A percentile compares a stretch with the other conserved stretches of the same genome.
These are phyloP conservation scores for Puntigrus tetrazona DNA, from an alignment of 2,113 vertebrate species.

Conservation along the genomic window DNA sequence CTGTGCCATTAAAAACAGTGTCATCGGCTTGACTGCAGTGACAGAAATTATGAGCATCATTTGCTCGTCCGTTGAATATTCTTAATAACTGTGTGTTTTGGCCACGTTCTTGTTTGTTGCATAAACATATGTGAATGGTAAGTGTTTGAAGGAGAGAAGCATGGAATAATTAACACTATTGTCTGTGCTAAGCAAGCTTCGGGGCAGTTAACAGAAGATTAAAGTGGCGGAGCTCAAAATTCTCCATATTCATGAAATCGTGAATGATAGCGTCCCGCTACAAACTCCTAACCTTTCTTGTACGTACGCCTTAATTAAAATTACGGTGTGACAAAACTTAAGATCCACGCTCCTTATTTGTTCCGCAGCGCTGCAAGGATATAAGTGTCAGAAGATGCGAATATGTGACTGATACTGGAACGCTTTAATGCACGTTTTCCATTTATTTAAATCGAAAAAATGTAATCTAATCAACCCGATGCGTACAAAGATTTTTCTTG, in stretches of 20 bases:
- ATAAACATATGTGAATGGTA: slow-evolving; percentile 33
- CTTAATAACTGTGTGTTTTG: slow-evolving; percentile 47
- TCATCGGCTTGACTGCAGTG: slow-evolving; percentile 20
- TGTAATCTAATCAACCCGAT: slow-evolving; percentile 28
- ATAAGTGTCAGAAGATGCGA: slow-evolving; percentile 25
- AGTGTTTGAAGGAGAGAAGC: slow-evolving; percentile 21
- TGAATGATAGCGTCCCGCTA: slow-evolving; percentile 26
- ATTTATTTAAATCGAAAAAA: slow-evolving; percentile 28
- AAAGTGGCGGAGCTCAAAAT: slow-evolving; percentile 18
- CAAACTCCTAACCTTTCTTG: slow-evolving; percentile 6
- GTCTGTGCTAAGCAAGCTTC: slow-evolving; percentile 32
- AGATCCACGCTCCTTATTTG: slow-evolving; percentile 23
- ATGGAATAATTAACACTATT: slow-evolving; percentile 50
- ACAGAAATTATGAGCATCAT: slow-evolving; percentile 24
- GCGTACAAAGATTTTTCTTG: neutral
- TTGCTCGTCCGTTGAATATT: slow-evolving; percentile 41
- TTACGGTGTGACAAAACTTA: slow-evolving; percentile 15
- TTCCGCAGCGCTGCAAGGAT: neutral
- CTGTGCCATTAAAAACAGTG: slow-evolving; percentile 24
- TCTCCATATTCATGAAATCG: slow-evolving; percentile 38
- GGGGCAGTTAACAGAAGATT: slow-evolving; percentile 33
- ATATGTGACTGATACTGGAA: slow-evolving; percentile 16
- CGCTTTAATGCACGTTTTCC: slow-evolving; percentile 9
- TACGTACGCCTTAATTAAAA: slow-evolving; percentile 4
- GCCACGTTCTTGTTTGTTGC: slow-evolving; percentile 40